Percentiles rank a stretch among this genome's conserved stretches.
phyloP scores from a whole-genome alignment of 2,797 vertebrate genomes.

The Mormyrus hasselquistii region DNA sequence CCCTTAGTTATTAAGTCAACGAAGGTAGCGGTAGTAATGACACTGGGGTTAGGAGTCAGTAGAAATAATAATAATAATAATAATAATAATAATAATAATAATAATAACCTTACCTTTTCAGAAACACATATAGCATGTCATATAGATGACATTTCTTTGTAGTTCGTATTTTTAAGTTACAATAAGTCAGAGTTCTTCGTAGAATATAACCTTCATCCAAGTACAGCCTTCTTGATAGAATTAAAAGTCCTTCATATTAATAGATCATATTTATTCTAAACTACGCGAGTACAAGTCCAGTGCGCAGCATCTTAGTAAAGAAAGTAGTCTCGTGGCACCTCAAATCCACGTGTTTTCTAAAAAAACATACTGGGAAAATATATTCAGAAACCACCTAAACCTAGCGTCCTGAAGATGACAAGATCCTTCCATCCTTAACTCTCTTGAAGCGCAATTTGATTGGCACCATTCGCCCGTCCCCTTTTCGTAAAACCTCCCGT shows the following conservation, averaged over 20 bases:
- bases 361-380: constrained; percentile 5
- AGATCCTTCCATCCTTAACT: constrained; percentile 14
- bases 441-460: constrained; percentile 17
- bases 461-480: constrained; percentile 25
- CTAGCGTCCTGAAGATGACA: not conserved
- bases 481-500: constrained; percentile 2
- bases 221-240: not conserved
- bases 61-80: not conserved
- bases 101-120: constrained; percentile 18
- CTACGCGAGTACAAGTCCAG: not conserved
- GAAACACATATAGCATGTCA: not conserved
- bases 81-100: constrained; percentile 5
- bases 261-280: not conserved
- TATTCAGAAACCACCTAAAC: constrained; percentile 13
- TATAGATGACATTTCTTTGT: not conserved
- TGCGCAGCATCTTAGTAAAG: not conserved
- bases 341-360: constrained; percentile 19
- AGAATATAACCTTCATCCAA: constrained; percentile 13
- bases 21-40: not conserved
- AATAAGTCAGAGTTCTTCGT: not conserved
- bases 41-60: too few relatives aligned
- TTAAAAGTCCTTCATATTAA: not conserved
- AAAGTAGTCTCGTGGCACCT: constrained; percentile 1
- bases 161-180: constrained; percentile 6
- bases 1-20: not conserved